Conservation (phyloP, 2,113 vertebrate species). For the Heptranchias perlo region DNA sequence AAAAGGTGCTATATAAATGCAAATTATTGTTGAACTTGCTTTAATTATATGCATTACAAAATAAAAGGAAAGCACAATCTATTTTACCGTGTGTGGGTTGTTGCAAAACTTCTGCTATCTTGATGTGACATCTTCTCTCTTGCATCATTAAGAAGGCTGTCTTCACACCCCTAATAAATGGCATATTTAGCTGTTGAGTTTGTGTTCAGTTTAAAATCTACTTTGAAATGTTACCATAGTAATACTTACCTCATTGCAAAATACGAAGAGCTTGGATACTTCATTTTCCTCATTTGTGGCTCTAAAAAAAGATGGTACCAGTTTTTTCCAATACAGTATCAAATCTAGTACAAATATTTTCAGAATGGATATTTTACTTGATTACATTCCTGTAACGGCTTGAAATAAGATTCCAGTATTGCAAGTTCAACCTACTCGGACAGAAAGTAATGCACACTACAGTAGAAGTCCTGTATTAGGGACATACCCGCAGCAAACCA, state of each 20-base stretch:
- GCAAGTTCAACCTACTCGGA: neutral
- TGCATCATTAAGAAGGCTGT: neutral
- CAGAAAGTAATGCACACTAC: neutral
- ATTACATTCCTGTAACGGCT: neutral
- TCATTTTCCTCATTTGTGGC: conserved; percentile 44
- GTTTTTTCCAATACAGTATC: neutral
- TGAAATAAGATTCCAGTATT: neutral
- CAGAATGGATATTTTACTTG: neutral
- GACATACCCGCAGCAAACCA: neutral
- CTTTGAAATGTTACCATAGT: conserved; percentile 1
- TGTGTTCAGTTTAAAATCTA: neutral
- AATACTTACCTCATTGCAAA: conserved; percentile 47
- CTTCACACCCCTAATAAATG: neutral
- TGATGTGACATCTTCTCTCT: neutral
- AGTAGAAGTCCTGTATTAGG: neutral
- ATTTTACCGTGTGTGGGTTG: conserved; percentile 10
- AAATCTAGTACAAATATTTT: neutral
- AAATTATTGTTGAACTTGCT: neutral
- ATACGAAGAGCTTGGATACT: conserved; percentile 40
- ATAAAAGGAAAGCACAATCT: conserved; percentile 4
- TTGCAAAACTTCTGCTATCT: neutral
- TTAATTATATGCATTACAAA: neutral
- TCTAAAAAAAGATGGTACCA: neutral
- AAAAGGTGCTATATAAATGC: neutral
- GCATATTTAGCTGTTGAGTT: neutral